phyloP scores from a whole-genome alignment of 2,797 vertebrate species.

The Aythya fuligula region DNA sequence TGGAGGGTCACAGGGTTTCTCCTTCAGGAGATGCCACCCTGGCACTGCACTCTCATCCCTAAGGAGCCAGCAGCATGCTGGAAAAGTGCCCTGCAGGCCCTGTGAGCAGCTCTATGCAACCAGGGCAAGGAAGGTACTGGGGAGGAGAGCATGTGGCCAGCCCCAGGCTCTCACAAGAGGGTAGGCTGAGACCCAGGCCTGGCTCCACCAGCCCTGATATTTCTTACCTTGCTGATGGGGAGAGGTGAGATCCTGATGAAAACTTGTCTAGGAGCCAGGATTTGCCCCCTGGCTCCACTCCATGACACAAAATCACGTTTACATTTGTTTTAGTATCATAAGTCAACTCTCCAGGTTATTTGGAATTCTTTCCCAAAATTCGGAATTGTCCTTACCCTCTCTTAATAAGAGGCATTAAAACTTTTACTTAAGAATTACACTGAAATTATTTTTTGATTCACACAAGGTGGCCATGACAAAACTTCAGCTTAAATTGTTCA shows the following conservation, averaged over 20 bases:
- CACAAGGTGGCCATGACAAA: background rate
- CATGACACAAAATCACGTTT: no score
- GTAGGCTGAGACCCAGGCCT: background rate
- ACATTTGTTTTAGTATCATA: background rate
- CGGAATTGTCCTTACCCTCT: background rate
- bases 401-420: background rate
- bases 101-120: no score
- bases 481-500: background rate
- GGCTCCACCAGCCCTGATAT: background rate
- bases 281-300: background rate
- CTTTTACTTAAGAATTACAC: background rate
- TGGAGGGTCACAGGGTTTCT: background rate
- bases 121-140: background rate
- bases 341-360: background rate
- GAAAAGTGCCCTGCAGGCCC: background rate
- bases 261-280: background rate
- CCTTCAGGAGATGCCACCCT: background rate
- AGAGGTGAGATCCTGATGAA: background rate
- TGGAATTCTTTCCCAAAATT: background rate
- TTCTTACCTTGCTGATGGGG: accelerated
- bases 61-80: background rate
- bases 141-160: background rate
- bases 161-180: background rate
- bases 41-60: background rate
- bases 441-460: background rate